Base-by-base conservation (phyloP, 2,888 invertebrate species). In the Prosapia bicincta region DNA sequence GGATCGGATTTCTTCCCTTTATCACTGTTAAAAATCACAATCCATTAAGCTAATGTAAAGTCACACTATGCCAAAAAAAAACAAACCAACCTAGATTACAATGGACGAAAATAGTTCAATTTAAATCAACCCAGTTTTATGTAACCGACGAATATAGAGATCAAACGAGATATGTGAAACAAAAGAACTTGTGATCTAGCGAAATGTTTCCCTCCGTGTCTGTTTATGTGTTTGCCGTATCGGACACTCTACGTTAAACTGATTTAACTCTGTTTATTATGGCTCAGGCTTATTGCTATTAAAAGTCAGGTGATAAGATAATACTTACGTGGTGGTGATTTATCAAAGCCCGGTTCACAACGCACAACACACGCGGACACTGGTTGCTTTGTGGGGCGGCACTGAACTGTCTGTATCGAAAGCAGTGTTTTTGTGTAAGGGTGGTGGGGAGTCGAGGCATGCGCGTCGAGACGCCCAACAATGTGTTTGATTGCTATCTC, bases 401-500 rank as follows among this genome's bases (percentile, higher is more conserved):
- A 54, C 54, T 54, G 54, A 54, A 20, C 20, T 20, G 54, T 54
- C 3, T n/a, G 20, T 54, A 54, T 54, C 54, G 1, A 54, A 54
- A 54, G 54, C 54, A 20, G 54, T 54, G 54, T 54, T 54, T 54
- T 54, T 54, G 54, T 54, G 54, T 54, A 54, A 54, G 54, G 54
- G 54, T 54, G 54, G 54, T 54, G 38, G 54, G 54, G 54, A n/a
- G 20, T 20, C 10, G 54, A 20, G 6, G 30, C 54, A 54, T n/a
- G 54, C 54, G 54, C 54, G 54, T 54, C 13, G 20, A n/a, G 54
- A 20, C 20, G 54, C 20, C 20, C 54, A 54, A 54, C 54, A 54
- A 54, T 54, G 54, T 54, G 54, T 54, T 54, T 54, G 54, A 54
- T 54, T 54, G 54, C 54, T 54, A 54, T 54, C 54, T 54, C 54